Percentiles rank a stretch among this genome's conserved stretches.
Conservation (phyloP, 2,888 invertebrate genomes). For the Aphrophora alni region DNA sequence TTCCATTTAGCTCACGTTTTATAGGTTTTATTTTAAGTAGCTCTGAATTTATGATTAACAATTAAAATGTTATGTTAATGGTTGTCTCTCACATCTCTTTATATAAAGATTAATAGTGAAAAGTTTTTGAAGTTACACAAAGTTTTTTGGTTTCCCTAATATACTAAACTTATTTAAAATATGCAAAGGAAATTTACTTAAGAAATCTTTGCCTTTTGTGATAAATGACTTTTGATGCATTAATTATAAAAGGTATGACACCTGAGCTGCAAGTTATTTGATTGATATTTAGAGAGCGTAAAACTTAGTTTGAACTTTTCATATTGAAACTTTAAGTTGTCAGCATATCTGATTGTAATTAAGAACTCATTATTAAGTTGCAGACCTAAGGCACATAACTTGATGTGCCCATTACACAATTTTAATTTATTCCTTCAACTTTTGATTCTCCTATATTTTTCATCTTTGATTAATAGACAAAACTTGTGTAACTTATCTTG, state of each 20-base stretch:
- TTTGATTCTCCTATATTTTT: background rate
- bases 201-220: background rate
- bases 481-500: no score
- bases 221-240: background rate
- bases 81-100: background rate
- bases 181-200: background rate
- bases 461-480: no score
- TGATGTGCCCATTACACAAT: background rate
- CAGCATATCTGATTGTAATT: slow-evolving; percentile 2
- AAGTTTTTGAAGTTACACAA: background rate
- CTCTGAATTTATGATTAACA: background rate
- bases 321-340: background rate
- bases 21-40: no score
- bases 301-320: background rate
- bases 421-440: background rate
- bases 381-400: background rate
- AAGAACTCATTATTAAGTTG: slow-evolving; percentile 2
- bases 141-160: background rate
- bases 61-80: background rate
- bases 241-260: background rate
- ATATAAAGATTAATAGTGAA: background rate
- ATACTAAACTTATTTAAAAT: background rate
- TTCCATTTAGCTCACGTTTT: no score
- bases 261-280: background rate
- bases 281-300: background rate